phyloP scores from a whole-genome alignment of 2,797 vertebrate genomes.

The Pempheris klunzingeri region DNA sequence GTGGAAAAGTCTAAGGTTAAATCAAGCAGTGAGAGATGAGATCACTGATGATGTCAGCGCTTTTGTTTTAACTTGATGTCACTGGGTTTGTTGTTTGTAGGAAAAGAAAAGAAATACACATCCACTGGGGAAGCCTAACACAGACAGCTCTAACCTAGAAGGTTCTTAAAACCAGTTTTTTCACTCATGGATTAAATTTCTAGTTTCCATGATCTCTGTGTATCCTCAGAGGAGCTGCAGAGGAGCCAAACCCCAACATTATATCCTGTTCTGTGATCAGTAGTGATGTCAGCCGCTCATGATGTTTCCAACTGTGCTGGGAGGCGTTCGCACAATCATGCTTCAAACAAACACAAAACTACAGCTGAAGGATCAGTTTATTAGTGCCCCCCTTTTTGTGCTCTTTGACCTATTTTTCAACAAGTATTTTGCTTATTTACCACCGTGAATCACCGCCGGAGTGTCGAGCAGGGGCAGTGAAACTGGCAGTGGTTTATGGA shows the following conservation, averaged over 20 bases:
- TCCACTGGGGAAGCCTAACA: conserved; percentile 58
- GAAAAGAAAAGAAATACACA: conserved; percentile 23
- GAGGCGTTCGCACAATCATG: conserved; percentile 49
- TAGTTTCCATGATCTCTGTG: conserved; percentile 72
- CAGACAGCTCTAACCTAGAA: conserved; percentile 47
- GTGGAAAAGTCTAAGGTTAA: conserved; percentile 66
- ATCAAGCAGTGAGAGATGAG: conserved; percentile 69
- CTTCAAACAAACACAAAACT: conserved; percentile 54
- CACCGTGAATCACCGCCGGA: conserved; percentile 20
- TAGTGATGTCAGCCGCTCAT: conserved; percentile 67
- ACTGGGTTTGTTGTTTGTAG: conserved; percentile 64
- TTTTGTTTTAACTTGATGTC: conserved; percentile 66
- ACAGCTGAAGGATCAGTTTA: conserved; percentile 35
- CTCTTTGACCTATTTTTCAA: background rate
- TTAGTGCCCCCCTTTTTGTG: conserved; percentile 13
- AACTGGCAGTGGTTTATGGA: conserved; percentile 63
- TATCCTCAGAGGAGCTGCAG: conserved; percentile 50
- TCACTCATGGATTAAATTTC: conserved; percentile 72
- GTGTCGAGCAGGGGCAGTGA: conserved; percentile 51
- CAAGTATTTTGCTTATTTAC: conserved; percentile 41
- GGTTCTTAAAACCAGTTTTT: conserved; percentile 41
- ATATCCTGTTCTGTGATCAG: conserved; percentile 59
- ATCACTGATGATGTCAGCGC: conserved; percentile 76
- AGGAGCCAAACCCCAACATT: conserved; percentile 73
- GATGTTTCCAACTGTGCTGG: conserved; percentile 52